phyloP scores from a whole-genome alignment of 2,113 vertebrate genomes.

The Callaeas wilsoni region DNA sequence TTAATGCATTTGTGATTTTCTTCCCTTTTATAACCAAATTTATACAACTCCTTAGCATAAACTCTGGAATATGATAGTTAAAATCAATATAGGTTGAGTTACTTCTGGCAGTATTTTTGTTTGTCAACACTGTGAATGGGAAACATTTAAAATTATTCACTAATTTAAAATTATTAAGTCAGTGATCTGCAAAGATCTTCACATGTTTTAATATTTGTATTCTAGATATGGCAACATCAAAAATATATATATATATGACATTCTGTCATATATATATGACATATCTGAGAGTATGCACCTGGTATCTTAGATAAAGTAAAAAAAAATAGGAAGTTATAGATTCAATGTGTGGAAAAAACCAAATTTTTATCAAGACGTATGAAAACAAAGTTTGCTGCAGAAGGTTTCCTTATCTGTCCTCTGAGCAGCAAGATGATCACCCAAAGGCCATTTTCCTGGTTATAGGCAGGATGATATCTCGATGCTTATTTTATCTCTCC shows the following conservation, averaged over 20 bases:
- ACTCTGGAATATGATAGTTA: background rate
- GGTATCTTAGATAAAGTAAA: background rate
- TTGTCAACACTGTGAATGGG: background rate
- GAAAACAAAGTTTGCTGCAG: background rate
- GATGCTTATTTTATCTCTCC: background rate
- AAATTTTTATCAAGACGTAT: background rate
- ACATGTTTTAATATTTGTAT: background rate
- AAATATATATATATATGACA: background rate
- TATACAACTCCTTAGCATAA: background rate
- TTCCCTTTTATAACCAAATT: background rate
- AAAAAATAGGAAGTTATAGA: background rate
- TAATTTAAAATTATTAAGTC: background rate
- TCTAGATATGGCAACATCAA: background rate
- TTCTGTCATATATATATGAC: background rate
- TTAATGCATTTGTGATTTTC: background rate
- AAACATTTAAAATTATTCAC: background rate
- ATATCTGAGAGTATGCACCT: background rate
- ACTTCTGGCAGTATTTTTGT: background rate
- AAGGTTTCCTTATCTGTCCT: background rate
- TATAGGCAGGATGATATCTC: background rate
- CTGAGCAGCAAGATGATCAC: background rate
- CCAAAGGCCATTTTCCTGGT: background rate
- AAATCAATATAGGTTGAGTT: background rate
- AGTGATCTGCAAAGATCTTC: background rate
- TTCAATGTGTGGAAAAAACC: rapidly evolving